phyloP scores from a whole-genome alignment of 2,113 vertebrate species.

The Amphilophus citrinellus region DNA sequence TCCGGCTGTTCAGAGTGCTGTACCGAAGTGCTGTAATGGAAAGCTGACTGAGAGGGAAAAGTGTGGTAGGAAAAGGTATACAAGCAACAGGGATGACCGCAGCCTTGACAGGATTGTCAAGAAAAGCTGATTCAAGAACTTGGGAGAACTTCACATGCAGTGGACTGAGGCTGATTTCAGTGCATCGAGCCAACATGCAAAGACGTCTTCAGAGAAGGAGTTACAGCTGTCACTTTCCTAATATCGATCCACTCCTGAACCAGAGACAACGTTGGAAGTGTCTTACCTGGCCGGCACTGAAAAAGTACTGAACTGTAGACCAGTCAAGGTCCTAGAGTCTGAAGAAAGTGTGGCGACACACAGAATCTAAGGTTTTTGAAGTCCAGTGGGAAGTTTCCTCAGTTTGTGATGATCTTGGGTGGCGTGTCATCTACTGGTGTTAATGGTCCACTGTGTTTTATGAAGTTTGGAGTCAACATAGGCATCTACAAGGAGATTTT shows the following conservation, averaged over 20 bases:
- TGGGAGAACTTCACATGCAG: not conserved
- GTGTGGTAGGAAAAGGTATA: not conserved
- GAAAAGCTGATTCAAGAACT: slow-evolving; percentile 9
- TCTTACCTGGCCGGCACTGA: not conserved
- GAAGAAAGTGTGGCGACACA: not conserved
- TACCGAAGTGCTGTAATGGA: not conserved
- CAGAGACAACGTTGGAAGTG: too few species aligned
- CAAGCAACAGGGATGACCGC: not conserved
- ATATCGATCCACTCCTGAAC: too few species aligned
- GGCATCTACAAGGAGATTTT: not conserved
- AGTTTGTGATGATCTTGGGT: not conserved
- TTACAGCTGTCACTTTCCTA: too few species aligned
- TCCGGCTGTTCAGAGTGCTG: slow-evolving; percentile 1
- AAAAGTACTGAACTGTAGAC: not conserved
- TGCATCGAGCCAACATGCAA: not conserved
- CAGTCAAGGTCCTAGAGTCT: not conserved
- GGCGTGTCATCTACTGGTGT: not conserved
- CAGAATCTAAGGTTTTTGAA: not conserved
- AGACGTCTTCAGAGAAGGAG: not conserved
- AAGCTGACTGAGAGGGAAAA: not conserved
- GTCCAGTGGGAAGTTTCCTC: not conserved
- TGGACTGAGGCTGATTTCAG: not conserved
- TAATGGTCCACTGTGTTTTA: not conserved
- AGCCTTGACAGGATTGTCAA: not conserved
- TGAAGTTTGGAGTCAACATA: not conserved